Percentiles rank a stretch among this genome's conserved stretches.
These are phyloP conservation scores for Calonectris borealis DNA, from an alignment of 2,113 vertebrate genomes.

Conservation along the genomic window DNA sequence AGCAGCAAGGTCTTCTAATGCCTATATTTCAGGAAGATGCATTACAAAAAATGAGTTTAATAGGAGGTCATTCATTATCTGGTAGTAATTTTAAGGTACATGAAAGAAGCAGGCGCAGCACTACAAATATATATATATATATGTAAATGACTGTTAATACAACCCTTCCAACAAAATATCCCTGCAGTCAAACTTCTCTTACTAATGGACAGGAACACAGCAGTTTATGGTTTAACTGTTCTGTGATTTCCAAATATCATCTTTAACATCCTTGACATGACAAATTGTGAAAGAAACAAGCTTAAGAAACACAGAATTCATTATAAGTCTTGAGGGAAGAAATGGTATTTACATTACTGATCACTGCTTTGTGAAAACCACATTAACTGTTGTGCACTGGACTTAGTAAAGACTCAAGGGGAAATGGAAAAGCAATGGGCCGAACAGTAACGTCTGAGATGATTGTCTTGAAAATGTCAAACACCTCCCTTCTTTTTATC, in stretches of 20 bases:
- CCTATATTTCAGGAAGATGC: constrained; percentile 53
- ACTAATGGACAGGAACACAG: constrained; percentile 15
- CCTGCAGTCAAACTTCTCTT: constrained; percentile 1
- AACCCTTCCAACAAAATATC: constrained; percentile 9
- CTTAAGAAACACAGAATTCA: background rate
- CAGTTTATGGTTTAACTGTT: background rate
- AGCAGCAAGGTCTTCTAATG: constrained; percentile 50
- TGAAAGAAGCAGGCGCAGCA: constrained; percentile 39
- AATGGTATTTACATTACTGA: constrained; percentile 66
- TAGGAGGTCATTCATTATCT: constrained; percentile 34
- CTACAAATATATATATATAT: constrained; percentile 29
- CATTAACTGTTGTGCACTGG: constrained; percentile 23
- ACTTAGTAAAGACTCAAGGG: constrained; percentile 41
- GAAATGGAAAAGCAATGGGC: constrained; percentile 6
- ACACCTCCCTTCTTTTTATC: background rate
- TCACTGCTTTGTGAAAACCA: constrained; percentile 45
- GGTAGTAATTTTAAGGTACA: constrained; percentile 31
- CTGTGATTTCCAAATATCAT: constrained; percentile 31
- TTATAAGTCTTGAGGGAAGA: constrained; percentile 40
- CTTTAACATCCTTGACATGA: constrained; percentile 31
- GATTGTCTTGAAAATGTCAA: constrained; percentile 40
- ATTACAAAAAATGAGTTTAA: constrained; percentile 16
- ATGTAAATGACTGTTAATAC: constrained; percentile 24
- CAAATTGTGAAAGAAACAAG: constrained; percentile 52
- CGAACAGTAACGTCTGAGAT: background rate